A percentile compares a stretch with the other conserved stretches of the same genome.
Conservation (phyloP, 2,797 vertebrate species). For the Spatula versicolor region DNA sequence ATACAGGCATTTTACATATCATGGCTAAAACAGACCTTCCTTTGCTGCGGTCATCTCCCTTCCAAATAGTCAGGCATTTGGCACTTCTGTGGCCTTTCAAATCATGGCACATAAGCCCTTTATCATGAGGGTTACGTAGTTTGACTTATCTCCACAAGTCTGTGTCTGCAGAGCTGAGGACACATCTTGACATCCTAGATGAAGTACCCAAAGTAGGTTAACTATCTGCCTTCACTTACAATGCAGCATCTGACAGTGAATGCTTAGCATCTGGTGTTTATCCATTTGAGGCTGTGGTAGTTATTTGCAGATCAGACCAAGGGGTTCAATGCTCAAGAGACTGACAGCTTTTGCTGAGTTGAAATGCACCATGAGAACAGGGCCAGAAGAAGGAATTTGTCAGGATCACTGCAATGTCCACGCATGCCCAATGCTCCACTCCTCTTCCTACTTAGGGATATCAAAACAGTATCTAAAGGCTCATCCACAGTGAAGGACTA, state of each 20-base stretch:
- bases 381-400: neutral
- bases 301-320: slow-evolving; percentile 14
- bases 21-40: neutral
- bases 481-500: neutral
- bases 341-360: neutral
- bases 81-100: neutral
- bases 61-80: neutral
- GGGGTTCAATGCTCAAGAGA: neutral
- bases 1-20: neutral
- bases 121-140: neutral
- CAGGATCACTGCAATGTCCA: neutral
- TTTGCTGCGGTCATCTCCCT: neutral
- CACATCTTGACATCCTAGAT: neutral
- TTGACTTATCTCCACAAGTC: slow-evolving; percentile 10
- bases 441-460: neutral
- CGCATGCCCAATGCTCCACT: rapidly evolving
- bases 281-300: neutral
- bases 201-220: slow-evolving; percentile 14
- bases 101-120: neutral
- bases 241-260: slow-evolving; percentile 27
- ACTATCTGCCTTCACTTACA: slow-evolving; percentile 28
- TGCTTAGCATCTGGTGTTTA: neutral
- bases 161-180: slow-evolving; percentile 7
- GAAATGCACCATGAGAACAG: neutral
- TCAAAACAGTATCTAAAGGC: neutral